Evolutionary conservation across 2,113 vertebrate genomes (phyloP).

Genomic region (Porphyrio hochstetteri): DNA sequence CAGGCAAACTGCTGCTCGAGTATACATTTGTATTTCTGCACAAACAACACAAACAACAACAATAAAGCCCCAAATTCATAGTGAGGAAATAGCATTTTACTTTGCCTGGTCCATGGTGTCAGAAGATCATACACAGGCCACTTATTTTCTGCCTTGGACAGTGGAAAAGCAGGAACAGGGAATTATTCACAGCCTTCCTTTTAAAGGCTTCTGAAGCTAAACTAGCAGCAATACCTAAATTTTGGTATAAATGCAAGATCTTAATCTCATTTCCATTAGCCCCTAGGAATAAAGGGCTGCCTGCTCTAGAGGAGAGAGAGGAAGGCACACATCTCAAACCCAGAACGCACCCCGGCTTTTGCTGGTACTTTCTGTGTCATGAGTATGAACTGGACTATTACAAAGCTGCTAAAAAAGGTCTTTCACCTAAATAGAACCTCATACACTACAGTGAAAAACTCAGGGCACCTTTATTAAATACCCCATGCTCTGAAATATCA

Average conservation of each 20-base stretch:
- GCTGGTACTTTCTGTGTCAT: background rate
- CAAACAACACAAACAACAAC: background rate
- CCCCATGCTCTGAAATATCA: background rate
- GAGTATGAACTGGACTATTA: background rate
- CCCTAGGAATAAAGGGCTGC: background rate
- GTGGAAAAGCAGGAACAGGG: background rate
- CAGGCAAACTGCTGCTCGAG: conserved; percentile 29
- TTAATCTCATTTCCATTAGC: background rate
- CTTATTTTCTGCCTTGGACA: background rate
- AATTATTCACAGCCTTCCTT: background rate
- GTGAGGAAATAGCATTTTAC: background rate
- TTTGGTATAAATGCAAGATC: background rate
- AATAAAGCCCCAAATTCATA: background rate
- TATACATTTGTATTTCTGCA: conserved; percentile 54
- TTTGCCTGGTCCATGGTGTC: background rate
- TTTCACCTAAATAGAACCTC: background rate
- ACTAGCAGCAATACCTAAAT: background rate
- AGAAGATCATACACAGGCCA: background rate
- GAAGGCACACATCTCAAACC: background rate
- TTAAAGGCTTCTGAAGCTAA: background rate
- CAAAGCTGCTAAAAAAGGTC: background rate
- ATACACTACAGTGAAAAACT: background rate
- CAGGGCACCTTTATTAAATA: background rate
- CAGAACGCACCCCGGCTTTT: background rate
- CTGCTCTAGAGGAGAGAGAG: background rate